A percentile compares a stretch with the other conserved stretches of the same genome.
Evolutionary conservation across 2,113 vertebrate species (phyloP).

Genomic region (Onychostruthus taczanowskii): DNA sequence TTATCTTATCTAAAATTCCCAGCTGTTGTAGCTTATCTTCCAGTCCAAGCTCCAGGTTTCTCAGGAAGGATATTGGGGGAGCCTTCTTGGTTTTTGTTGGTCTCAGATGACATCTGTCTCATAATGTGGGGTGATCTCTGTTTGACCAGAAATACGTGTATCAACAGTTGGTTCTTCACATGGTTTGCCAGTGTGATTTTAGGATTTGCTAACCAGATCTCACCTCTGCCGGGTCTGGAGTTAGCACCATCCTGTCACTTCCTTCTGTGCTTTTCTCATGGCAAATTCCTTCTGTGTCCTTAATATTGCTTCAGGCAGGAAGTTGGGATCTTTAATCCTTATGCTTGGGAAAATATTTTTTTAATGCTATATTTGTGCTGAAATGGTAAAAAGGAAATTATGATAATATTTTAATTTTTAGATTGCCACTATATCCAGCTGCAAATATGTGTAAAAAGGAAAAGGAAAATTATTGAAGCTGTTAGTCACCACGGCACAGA

Average conservation of each 20-base stretch:
- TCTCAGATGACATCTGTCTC: background rate
- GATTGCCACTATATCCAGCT: background rate
- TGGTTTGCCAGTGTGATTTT: accelerated
- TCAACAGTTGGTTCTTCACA: background rate
- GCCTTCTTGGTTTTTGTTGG: background rate
- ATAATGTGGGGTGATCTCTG: background rate
- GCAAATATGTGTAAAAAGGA: background rate
- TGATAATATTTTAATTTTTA: background rate
- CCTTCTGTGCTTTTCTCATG: background rate
- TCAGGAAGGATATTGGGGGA: background rate
- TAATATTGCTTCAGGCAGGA: background rate
- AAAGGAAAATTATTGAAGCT: background rate
- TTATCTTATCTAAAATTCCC: background rate
- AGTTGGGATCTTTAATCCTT: background rate
- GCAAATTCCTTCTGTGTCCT: background rate
- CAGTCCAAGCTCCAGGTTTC: background rate
- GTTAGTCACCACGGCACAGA: background rate
- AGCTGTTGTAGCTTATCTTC: background rate
- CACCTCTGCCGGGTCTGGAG: background rate
- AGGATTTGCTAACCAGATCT: background rate
- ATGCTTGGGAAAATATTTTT: background rate
- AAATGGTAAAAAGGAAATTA: background rate
- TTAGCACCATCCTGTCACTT: background rate
- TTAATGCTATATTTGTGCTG: background rate
- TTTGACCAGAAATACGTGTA: background rate